phyloP scores from a whole-genome alignment of 2,113 vertebrate species.

The Bolborhynchus lineola region DNA sequence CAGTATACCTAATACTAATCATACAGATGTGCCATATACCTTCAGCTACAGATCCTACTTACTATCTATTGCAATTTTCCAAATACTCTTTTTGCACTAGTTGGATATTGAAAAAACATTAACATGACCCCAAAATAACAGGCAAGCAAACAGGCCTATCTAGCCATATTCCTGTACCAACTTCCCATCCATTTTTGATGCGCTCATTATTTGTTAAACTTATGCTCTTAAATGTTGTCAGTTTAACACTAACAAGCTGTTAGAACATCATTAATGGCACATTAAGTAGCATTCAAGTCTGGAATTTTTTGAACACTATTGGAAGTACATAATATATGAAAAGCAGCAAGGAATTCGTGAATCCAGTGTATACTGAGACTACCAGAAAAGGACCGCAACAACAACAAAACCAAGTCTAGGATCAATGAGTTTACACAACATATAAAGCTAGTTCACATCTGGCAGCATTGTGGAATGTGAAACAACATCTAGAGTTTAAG shows the following conservation, averaged over 20 bases:
- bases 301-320: not conserved
- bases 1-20: not conserved
- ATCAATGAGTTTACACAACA: not conserved
- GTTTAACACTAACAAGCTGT: not conserved
- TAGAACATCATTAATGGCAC: not conserved
- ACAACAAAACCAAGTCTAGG: not conserved
- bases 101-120: not conserved
- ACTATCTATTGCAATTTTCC: not conserved
- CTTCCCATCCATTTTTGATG: not conserved
- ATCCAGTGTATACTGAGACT: not conserved
- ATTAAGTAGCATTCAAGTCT: not conserved
- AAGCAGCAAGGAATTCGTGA: not conserved
- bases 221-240: not conserved
- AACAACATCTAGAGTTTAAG: not conserved
- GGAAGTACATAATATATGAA: not conserved
- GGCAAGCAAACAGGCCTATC: not conserved
- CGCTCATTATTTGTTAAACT: not conserved
- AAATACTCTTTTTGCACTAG: not conserved
- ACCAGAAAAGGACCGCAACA: not conserved
- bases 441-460: not conserved
- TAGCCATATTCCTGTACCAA: not conserved
- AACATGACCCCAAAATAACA: not conserved
- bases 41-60: not conserved
- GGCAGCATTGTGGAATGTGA: not conserved
- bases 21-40: not conserved